Evolutionary conservation across 23 tunicate genomes (phyloP).

Genomic region (Diplosoma virens): DNA sequence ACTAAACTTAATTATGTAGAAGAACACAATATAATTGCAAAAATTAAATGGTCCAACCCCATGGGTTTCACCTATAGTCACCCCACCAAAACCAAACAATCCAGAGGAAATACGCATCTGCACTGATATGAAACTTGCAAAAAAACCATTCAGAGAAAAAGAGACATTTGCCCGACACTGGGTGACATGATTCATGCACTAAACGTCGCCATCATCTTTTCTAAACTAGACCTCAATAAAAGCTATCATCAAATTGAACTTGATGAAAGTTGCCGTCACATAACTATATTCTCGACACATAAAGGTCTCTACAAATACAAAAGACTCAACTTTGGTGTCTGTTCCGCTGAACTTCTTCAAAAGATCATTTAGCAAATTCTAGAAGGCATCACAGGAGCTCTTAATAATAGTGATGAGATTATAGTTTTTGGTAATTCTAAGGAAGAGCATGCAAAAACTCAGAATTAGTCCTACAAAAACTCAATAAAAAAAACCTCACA

Average conservation of each 20-base stretch:
- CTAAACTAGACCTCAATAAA: not conserved
- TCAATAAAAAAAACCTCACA: not conserved
- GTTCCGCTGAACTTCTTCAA: not conserved
- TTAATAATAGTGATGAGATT: slow-evolving; percentile 8
- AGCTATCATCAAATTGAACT: not conserved
- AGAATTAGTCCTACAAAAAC: not conserved
- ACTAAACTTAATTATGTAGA: not conserved
- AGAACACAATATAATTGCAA: not conserved
- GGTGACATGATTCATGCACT: not conserved
- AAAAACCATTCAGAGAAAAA: not conserved
- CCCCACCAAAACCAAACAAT: not conserved
- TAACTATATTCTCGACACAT: not conserved
- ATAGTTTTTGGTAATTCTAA: not conserved
- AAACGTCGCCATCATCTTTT: not conserved
- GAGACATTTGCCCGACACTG: not conserved
- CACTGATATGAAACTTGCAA: not conserved
- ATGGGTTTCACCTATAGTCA: not conserved
- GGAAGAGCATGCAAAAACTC: not conserved
- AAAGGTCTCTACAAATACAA: slow-evolving; percentile 12
- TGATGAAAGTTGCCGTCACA: not conserved
- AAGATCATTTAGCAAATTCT: not conserved
- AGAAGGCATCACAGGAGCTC: no score
- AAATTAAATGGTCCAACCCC: not conserved
- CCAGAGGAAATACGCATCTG: not conserved
- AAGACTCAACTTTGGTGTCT: slow-evolving; percentile 5